Percentiles rank a stretch among this genome's conserved stretches.
phyloP scores from a whole-genome alignment of 2,113 vertebrate genomes.

The Brachyhypopomus occidentalis region DNA sequence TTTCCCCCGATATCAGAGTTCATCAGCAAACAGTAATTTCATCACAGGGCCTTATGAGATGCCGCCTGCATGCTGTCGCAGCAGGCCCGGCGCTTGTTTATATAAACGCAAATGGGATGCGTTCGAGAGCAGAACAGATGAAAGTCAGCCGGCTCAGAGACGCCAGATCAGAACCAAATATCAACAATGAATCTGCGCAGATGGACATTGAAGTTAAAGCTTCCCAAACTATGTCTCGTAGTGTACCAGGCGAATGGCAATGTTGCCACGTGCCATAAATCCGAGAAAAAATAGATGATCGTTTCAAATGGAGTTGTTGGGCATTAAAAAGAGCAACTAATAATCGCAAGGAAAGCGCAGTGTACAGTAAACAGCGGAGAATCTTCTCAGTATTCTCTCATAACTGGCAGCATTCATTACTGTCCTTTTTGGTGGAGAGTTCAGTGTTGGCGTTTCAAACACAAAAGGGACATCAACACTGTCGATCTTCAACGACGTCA shows the following conservation, averaged over 20 bases:
- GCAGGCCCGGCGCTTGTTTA: slow-evolving; percentile 33
- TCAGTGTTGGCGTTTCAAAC: slow-evolving; percentile 5
- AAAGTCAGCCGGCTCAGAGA: slow-evolving; percentile 13
- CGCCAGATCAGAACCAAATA: slow-evolving; percentile 29
- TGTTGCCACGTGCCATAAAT: not conserved
- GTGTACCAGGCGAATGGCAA: slow-evolving; percentile 1
- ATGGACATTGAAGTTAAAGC: slow-evolving; percentile 33
- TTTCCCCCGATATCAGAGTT: slow-evolving; percentile 53
- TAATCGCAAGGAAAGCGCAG: not conserved
- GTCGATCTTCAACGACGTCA: slow-evolving; percentile 63
- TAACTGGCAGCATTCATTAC: slow-evolving; percentile 25
- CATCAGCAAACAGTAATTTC: slow-evolving; percentile 39
- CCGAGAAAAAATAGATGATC: not conserved
- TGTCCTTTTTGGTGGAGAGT: slow-evolving; percentile 38
- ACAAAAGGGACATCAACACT: slow-evolving; percentile 34
- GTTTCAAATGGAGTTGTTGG: not conserved
- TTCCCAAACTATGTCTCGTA: not conserved
- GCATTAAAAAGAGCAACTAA: not conserved
- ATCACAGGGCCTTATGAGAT: slow-evolving; percentile 34
- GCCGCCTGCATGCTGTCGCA: slow-evolving; percentile 25
- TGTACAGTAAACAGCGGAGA: not conserved
- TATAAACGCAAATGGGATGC: slow-evolving; percentile 32
- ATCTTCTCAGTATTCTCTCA: slow-evolving; percentile 5
- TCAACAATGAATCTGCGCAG: slow-evolving; percentile 18
- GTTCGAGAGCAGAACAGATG: slow-evolving; percentile 28